Evolutionary conservation across 1,140 invertebrate species (phyloP).

Genomic region (Phymastichus coffea): DNA sequence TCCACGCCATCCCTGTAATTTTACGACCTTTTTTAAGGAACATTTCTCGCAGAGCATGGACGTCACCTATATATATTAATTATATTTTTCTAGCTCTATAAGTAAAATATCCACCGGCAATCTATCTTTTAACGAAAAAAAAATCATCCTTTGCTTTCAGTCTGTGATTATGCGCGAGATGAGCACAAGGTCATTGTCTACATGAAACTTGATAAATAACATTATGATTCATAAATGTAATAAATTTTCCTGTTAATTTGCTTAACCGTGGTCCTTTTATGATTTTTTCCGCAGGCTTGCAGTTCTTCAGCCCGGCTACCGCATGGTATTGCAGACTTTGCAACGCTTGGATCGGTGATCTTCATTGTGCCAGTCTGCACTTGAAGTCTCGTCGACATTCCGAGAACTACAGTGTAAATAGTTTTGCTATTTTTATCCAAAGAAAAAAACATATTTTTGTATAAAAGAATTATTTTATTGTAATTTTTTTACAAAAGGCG

Average conservation of each 20-base stretch:
- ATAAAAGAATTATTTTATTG: too few relatives aligned
- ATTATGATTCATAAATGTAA: not conserved
- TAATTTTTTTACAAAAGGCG: too few relatives aligned
- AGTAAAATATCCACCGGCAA: constrained; percentile 1
- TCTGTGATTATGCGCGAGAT: constrained; percentile 35
- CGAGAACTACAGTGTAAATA: constrained; percentile 75
- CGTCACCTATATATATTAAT: not conserved
- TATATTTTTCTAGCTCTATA: not conserved
- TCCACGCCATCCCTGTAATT: constrained; percentile 3
- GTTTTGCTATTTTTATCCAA: not conserved
- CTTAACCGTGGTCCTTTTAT: constrained; percentile 33
- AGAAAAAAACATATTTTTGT: too few relatives aligned
- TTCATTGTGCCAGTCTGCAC: constrained; percentile 82
- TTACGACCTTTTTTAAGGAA: constrained; percentile 18
- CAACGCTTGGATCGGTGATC: constrained; percentile 81
- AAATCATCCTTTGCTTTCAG: constrained; percentile 23
- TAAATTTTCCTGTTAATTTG: not conserved
- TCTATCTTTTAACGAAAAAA: constrained; percentile 10
- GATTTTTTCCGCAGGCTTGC: constrained; percentile 65
- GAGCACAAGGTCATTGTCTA: constrained; percentile 52
- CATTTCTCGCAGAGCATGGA: not conserved
- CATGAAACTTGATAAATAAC: constrained; percentile 27
- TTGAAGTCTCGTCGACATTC: constrained; percentile 76
- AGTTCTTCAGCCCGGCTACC: constrained; percentile 80
- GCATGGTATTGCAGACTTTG: constrained; percentile 90